A percentile compares a stretch with the other conserved stretches of the same genome.
phyloP scores from a whole-genome alignment of 2,888 invertebrate species.

The Hydroisotoma schaefferi region DNA sequence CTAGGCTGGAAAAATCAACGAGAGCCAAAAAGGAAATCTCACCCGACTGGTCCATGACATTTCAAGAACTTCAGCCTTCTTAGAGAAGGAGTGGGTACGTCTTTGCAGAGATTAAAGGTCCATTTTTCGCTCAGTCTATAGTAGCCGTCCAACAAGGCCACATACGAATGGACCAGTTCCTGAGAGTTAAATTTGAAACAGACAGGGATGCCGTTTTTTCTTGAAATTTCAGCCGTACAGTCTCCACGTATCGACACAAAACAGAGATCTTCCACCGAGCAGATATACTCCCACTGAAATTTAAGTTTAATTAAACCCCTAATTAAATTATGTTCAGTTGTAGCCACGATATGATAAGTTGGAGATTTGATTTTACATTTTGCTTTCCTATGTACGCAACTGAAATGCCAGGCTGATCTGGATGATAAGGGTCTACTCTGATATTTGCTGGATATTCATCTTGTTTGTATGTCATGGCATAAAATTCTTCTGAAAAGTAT shows the following conservation, averaged over 20 bases:
- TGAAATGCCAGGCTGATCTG: slow-evolving; percentile 65
- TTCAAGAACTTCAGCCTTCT: slow-evolving; percentile 67
- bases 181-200: slow-evolving; percentile 68
- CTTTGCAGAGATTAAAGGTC: slow-evolving; percentile 84
- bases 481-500: slow-evolving; percentile 73
- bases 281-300: slow-evolving; percentile 67
- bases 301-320: not conserved
- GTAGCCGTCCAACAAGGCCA: slow-evolving; percentile 79
- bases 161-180: slow-evolving; percentile 69
- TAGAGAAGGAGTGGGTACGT: slow-evolving; percentile 74
- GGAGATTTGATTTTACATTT: slow-evolving; percentile 55
- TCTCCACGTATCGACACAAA: slow-evolving; percentile 70
- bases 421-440: slow-evolving; percentile 63
- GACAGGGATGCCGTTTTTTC: slow-evolving; percentile 72
- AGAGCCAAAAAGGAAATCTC: slow-evolving; percentile 51
- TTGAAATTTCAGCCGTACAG: slow-evolving; percentile 69
- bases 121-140: slow-evolving; percentile 82
- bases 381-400: slow-evolving; percentile 62
- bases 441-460: slow-evolving; percentile 62
- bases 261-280: slow-evolving; percentile 77
- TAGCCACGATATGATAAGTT: not conserved
- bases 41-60: slow-evolving; percentile 90
- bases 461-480: slow-evolving; percentile 57
- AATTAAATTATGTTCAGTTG: not conserved
- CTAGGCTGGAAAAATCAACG: too few species aligned